Evolutionary conservation across 64 coral and sea anemone genomes (phyloP).

Genomic region (Montipora cactus): DNA sequence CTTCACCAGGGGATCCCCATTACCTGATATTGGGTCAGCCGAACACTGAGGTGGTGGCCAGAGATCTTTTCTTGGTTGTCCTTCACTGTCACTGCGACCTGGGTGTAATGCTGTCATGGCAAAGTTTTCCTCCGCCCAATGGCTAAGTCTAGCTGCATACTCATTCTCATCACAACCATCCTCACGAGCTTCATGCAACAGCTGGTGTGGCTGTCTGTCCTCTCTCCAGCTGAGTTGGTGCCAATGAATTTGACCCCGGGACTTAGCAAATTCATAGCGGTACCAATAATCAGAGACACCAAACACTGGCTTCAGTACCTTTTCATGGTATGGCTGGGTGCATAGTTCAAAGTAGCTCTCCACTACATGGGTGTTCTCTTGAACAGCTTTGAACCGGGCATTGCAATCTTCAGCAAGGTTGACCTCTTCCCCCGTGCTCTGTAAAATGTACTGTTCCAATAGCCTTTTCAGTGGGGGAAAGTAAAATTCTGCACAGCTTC

Average conservation of each 20-base stretch:
- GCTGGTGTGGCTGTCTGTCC: conserved; percentile 58
- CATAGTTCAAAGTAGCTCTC: conserved; percentile 22
- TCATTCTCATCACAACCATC: conserved; percentile 25
- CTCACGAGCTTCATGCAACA: conserved; percentile 44
- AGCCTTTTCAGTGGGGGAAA: conserved; percentile 31
- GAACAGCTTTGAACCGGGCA: conserved; percentile 28
- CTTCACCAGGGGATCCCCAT: conserved; percentile 57
- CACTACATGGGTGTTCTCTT: conserved; percentile 44
- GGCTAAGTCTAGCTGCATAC: conserved; percentile 45
- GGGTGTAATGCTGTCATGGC: conserved; percentile 64
- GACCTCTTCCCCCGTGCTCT: conserved; percentile 9
- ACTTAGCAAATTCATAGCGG: conserved; percentile 36
- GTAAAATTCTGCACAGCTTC: conserved; percentile 65
- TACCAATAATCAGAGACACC: conserved; percentile 29
- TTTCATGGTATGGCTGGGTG: conserved; percentile 29
- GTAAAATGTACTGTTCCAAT: conserved; percentile 41
- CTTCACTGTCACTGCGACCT: conserved; percentile 28
- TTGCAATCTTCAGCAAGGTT: conserved; percentile 29
- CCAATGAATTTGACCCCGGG: conserved; percentile 44
- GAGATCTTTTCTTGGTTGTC: too few relatives aligned
- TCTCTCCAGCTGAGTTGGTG: too few relatives aligned
- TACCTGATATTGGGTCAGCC: not conserved
- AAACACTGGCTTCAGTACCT: conserved; percentile 33
- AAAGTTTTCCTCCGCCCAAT: conserved; percentile 61
- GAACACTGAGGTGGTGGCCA: not conserved